Conservation (phyloP, 2,113 vertebrate genomes). For the Laticauda laticaudata region DNA sequence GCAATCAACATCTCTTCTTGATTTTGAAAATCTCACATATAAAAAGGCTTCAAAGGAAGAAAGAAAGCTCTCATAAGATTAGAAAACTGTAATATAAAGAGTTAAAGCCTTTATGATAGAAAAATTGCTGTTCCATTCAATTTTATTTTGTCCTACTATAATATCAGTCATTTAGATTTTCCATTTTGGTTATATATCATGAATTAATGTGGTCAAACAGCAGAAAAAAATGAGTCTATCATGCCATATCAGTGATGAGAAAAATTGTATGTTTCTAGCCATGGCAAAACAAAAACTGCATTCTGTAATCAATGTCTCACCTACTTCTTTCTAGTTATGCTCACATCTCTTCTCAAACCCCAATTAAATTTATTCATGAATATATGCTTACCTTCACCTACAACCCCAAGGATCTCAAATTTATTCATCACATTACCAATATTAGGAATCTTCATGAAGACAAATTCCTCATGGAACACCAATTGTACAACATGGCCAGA, state of each 20-base stretch:
- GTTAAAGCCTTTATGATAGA: not conserved
- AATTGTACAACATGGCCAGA: conserved; percentile 76
- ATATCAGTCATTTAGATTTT: not conserved
- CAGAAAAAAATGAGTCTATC: not conserved
- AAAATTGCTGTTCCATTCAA: not conserved
- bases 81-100: not conserved
- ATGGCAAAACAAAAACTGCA: not conserved
- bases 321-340: not conserved
- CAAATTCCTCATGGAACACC: conserved; percentile 77
- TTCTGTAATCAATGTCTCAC: not conserved
- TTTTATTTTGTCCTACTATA: not conserved
- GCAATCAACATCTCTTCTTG: not conserved
- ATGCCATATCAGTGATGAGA: not conserved
- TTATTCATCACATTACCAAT: conserved; percentile 99
- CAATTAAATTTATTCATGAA: conserved; percentile 2
- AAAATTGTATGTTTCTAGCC: not conserved
- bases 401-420: conserved; percentile 99
- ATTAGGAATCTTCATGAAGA: conserved; percentile 98
- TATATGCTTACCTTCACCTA: conserved; percentile 94
- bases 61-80: not conserved
- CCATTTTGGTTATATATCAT: not conserved
- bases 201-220: not conserved
- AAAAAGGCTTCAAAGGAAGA: not conserved
- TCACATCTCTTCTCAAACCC: not conserved
- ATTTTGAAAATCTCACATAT: not conserved